A percentile compares a stretch with the other conserved stretches of the same genome.
phyloP scores from a whole-genome alignment of 2,888 invertebrate species.

The Rhorus exstirpatorius region DNA sequence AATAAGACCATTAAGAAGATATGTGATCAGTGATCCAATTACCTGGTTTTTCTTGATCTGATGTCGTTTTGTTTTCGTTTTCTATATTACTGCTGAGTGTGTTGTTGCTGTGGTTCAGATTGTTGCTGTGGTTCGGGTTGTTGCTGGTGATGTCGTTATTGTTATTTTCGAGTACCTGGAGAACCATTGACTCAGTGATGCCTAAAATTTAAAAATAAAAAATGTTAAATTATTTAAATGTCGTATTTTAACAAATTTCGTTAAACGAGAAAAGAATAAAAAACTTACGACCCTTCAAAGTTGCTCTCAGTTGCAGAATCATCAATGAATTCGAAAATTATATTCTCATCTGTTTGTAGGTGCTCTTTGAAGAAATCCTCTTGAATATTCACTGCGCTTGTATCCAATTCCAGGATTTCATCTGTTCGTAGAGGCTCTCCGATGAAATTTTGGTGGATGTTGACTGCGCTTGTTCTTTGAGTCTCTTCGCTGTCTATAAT shows the following conservation, averaged over 20 bases:
- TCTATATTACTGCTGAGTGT: slow-evolving; percentile 13
- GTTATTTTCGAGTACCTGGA: slow-evolving; percentile 13
- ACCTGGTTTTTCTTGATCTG: slow-evolving; percentile 20
- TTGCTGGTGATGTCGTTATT: slow-evolving; percentile 14
- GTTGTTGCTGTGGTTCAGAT: too few species aligned
- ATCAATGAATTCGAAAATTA: slow-evolving; percentile 25
- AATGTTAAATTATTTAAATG: slow-evolving; percentile 1
- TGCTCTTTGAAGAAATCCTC: slow-evolving; percentile 1
- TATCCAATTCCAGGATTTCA: slow-evolving; percentile 14
- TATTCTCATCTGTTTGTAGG: slow-evolving; percentile 4
- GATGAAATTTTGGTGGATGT: slow-evolving; percentile 25
- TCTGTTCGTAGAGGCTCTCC: slow-evolving; percentile 5
- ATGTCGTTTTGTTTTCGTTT: slow-evolving; percentile 21
- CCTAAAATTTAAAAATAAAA: slow-evolving; percentile 15
- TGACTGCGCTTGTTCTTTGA: slow-evolving; percentile 11
- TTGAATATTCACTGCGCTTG: slow-evolving; percentile 23
- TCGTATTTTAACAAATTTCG: slow-evolving; percentile 4
- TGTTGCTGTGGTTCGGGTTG: slow-evolving; percentile 16
- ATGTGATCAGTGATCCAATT: slow-evolving; percentile 23
- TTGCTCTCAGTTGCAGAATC: slow-evolving; percentile 23
- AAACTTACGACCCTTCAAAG: slow-evolving; percentile 21
- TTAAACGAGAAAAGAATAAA: slow-evolving; percentile 20
- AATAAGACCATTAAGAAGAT: slow-evolving; percentile 22
- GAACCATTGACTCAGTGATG: slow-evolving; percentile 20
- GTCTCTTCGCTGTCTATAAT: slow-evolving; percentile 14